These are phyloP conservation scores for Lasioglossum leucozonium DNA, from an alignment of 2,888 invertebrate species.

Conservation along the genomic window DNA sequence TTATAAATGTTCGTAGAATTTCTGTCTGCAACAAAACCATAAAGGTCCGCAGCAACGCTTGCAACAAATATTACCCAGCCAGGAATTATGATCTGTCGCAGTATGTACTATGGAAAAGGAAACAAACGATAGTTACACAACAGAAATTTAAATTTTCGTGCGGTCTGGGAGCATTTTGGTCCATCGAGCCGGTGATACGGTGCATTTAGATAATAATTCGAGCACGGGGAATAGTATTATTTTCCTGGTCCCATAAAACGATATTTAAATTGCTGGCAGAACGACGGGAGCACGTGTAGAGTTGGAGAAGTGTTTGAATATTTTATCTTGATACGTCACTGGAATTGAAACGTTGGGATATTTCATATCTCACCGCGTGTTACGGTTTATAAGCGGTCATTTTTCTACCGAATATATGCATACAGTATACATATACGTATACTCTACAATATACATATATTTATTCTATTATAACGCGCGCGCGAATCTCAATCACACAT, in stretches of 20 bases:
- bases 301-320: constrained; percentile 33
- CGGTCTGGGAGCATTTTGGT: not conserved
- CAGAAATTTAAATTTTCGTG: constrained; percentile 6
- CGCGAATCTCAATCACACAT: not conserved
- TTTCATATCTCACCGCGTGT: constrained; percentile 20
- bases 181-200: not conserved
- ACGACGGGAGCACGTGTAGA: not conserved
- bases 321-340: constrained; percentile 30
- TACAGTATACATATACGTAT: not conserved
- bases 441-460: not conserved
- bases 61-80: not conserved
- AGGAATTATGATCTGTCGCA: not conserved
- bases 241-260: not conserved
- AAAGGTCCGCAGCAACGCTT: not conserved
- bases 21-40: not conserved
- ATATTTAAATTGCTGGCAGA: constrained; percentile 16
- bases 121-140: not conserved
- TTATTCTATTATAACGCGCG: not conserved
- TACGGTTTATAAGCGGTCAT: not conserved
- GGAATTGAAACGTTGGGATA: constrained; percentile 27
- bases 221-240: constrained; percentile 26
- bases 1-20: not conserved
- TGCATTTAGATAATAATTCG: constrained; percentile 27
- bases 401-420: not conserved
- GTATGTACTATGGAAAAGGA: not conserved